Conservation (phyloP, 2,113 vertebrate species). For the Vireo altiloquus region DNA sequence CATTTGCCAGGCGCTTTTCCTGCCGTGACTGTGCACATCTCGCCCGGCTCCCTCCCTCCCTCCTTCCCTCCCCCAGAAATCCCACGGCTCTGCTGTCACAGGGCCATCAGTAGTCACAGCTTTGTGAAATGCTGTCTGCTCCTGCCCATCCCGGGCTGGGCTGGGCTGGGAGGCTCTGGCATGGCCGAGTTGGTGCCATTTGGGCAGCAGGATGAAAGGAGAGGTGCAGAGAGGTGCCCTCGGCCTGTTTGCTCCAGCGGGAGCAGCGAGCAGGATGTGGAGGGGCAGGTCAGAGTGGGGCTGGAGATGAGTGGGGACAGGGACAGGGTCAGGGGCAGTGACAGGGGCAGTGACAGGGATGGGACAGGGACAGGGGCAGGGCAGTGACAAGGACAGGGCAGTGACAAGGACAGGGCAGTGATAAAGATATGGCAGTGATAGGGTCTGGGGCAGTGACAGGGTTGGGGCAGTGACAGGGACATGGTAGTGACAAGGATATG, state of each 20-base stretch:
- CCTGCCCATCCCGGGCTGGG: not conserved
- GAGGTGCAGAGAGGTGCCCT: not conserved
- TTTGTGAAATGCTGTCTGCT: not conserved
- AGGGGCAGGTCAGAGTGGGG: not conserved
- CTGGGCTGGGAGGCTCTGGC: not conserved
- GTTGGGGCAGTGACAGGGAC: not conserved
- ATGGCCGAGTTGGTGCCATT: not conserved
- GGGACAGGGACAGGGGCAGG: too few species aligned
- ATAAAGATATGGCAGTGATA: too few species aligned
- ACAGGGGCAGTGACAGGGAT: not conserved
- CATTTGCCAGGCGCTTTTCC: not conserved
- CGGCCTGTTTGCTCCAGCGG: accelerated
- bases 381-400: not conserved
- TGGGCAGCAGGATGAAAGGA: not conserved
- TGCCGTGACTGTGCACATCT: slow-evolving; percentile 16
- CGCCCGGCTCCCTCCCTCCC: not conserved
- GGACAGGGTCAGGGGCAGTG: not conserved
- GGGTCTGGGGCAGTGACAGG: not conserved
- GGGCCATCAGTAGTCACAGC: not conserved
- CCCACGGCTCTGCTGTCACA: not conserved
- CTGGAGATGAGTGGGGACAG: not conserved
- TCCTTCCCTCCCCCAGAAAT: not conserved
- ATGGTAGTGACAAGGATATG: not conserved
- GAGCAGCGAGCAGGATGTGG: not conserved
- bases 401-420: not conserved